These are phyloP conservation scores for Psilopsiagon aurifrons DNA, from an alignment of 2,113 vertebrate species.

Conservation along the genomic window DNA sequence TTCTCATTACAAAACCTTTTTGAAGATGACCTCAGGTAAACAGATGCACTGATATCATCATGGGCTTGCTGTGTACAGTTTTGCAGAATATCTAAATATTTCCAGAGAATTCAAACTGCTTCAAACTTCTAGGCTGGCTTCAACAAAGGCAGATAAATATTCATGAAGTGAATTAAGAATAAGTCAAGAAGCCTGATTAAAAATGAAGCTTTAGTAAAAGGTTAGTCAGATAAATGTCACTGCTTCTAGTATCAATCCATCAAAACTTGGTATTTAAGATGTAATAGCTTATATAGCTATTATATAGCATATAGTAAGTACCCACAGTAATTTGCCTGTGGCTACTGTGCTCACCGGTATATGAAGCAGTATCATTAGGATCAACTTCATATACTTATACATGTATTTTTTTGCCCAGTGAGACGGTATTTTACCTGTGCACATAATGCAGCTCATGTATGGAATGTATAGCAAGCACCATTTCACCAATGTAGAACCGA, in stretches of 20 bases:
- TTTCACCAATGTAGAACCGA: slow-evolving; percentile 95
- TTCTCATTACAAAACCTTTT: neutral
- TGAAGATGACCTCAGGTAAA: neutral
- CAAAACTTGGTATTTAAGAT: neutral
- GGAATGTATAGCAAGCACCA: slow-evolving; percentile 96
- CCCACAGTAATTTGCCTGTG: neutral
- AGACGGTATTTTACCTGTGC: slow-evolving; percentile 81
- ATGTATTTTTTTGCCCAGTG: neutral
- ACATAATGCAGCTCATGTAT: slow-evolving; percentile 96
- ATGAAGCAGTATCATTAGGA: neutral
- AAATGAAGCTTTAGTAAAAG: slow-evolving; percentile 5
- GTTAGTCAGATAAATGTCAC: slow-evolving; percentile 11
- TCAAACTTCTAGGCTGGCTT: neutral
- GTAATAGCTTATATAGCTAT: neutral
- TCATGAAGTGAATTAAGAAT: neutral
- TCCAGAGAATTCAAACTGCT: neutral
- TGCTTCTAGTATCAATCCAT: neutral
- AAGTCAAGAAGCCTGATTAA: neutral
- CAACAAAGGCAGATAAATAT: neutral
- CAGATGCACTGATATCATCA: neutral
- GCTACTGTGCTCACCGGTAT: neutral
- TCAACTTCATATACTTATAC: neutral
- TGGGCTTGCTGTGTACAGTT: neutral
- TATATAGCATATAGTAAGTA: neutral
- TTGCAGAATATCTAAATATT: neutral